Conservation (phyloP, 2,888 invertebrate genomes). For the Prosopocoilus inquinatus region DNA sequence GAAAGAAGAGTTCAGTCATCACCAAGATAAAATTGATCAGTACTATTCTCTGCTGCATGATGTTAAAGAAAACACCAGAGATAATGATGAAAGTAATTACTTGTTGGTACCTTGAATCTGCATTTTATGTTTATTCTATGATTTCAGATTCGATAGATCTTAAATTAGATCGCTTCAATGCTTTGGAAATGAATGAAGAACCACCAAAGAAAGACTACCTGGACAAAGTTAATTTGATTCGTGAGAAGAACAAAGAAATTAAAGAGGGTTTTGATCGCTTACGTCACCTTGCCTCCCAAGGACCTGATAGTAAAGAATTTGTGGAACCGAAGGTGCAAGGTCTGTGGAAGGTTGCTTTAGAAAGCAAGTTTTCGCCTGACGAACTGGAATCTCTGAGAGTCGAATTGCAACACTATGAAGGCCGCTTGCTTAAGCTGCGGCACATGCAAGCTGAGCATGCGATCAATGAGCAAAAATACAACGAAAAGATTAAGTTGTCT, state of each 20-base stretch:
- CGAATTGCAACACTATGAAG: slow-evolving; percentile 86
- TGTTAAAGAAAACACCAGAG: slow-evolving; percentile 59
- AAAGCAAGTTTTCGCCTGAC: slow-evolving; percentile 75
- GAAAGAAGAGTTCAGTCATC: slow-evolving; percentile 86
- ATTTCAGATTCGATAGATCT: slow-evolving; percentile 68
- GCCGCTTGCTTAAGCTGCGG: slow-evolving; percentile 76
- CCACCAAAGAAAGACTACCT: slow-evolving; percentile 62
- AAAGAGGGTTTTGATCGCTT: slow-evolving; percentile 77
- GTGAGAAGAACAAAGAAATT: slow-evolving; percentile 73
- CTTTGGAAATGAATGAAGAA: slow-evolving; percentile 60
- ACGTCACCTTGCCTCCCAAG: slow-evolving; percentile 71
- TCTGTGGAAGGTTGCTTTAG: slow-evolving; percentile 79
- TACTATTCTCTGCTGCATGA: slow-evolving; percentile 78
- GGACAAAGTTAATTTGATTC: slow-evolving; percentile 66
- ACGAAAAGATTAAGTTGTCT: slow-evolving; percentile 58
- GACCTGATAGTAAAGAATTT: slow-evolving; percentile 81
- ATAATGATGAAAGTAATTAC: slow-evolving; percentile 65
- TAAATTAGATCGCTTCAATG: slow-evolving; percentile 70
- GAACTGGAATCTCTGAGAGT: slow-evolving; percentile 83
- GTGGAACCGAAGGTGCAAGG: slow-evolving; percentile 88
- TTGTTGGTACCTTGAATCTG: background rate
- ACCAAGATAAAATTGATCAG: slow-evolving; percentile 90
- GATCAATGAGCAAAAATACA: slow-evolving; percentile 65
- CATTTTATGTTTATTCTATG: background rate
- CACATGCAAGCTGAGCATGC: slow-evolving; percentile 81